phyloP scores from a whole-genome alignment of 2,888 invertebrate species.

The Laspeyria flexula region DNA sequence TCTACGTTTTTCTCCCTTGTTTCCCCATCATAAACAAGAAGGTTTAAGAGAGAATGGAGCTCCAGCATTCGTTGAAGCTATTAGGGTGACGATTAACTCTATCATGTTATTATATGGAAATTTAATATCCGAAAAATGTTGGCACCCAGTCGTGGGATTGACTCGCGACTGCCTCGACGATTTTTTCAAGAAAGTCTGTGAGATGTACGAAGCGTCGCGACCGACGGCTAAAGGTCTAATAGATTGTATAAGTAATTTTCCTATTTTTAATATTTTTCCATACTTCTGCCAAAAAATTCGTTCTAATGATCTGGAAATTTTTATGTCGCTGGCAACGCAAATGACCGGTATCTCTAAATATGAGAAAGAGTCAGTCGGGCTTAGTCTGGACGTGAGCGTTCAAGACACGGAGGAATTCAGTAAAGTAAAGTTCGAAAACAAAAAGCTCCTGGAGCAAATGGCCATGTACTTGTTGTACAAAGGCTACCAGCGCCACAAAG shows the following conservation, averaged over 20 bases:
- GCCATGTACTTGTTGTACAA: slow-evolving; percentile 22
- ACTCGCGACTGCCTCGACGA: slow-evolving; percentile 25
- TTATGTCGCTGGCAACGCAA: slow-evolving; percentile 10
- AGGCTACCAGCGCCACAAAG: slow-evolving; percentile 12
- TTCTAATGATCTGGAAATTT: slow-evolving; percentile 12
- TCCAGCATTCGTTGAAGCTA: slow-evolving; percentile 8
- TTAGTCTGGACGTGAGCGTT: background rate
- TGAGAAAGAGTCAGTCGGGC: background rate
- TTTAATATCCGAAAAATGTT: slow-evolving; percentile 8
- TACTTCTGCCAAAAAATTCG: slow-evolving; percentile 1
- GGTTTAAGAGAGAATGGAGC: background rate
- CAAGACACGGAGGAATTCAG: slow-evolving; percentile 2
- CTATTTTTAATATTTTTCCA: slow-evolving; percentile 28
- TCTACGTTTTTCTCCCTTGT: background rate
- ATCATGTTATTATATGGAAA: slow-evolving; percentile 17
- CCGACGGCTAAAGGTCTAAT: slow-evolving; percentile 20
- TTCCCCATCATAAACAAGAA: too few relatives aligned
- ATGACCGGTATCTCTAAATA: slow-evolving; percentile 13
- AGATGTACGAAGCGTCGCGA: background rate
- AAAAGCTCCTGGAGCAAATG: slow-evolving; percentile 10
- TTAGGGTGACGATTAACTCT: slow-evolving; percentile 18
- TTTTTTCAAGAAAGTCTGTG: slow-evolving; percentile 19
- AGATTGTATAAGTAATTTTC: slow-evolving; percentile 8
- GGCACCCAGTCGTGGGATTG: slow-evolving; percentile 12
- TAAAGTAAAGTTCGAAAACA: background rate